A percentile compares a stretch with the other conserved stretches of the same genome.
phyloP scores from a whole-genome alignment of 2,797 vertebrate species.

The Pseudocheirus occidentalis region DNA sequence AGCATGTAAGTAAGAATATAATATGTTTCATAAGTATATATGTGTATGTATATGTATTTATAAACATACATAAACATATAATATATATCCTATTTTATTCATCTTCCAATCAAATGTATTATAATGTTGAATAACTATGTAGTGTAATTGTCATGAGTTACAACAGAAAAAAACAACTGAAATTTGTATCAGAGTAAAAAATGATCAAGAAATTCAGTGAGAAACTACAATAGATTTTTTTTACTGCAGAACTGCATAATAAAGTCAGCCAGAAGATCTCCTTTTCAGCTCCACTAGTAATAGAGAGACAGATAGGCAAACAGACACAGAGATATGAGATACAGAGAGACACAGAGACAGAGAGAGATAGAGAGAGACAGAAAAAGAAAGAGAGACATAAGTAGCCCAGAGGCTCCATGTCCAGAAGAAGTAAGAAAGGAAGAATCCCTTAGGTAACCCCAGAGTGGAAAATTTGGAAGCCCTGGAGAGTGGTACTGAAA shows the following conservation, averaged over 20 bases:
- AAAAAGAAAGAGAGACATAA: no score
- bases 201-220: not conserved
- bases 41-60: not conserved
- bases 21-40: not conserved
- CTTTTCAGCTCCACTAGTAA: not conserved
- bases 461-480: no score
- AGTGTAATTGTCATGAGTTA: not conserved
- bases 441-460: no score
- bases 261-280: not conserved
- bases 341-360: no score
- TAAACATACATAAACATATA: not conserved
- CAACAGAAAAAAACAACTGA: not conserved
- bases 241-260: not conserved
- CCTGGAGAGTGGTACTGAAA: no score
- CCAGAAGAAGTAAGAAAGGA: no score
- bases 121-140: not conserved
- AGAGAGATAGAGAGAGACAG: no score
- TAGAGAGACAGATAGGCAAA: no score
- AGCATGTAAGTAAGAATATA: not conserved
- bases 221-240: not conserved
- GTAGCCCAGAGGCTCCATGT: no score
- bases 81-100: not conserved
- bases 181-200: not conserved
- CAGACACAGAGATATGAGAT: no score
- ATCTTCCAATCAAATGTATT: not conserved